phyloP scores from a whole-genome alignment of 2,113 vertebrate species.

The Lichenostomus cassidix region DNA sequence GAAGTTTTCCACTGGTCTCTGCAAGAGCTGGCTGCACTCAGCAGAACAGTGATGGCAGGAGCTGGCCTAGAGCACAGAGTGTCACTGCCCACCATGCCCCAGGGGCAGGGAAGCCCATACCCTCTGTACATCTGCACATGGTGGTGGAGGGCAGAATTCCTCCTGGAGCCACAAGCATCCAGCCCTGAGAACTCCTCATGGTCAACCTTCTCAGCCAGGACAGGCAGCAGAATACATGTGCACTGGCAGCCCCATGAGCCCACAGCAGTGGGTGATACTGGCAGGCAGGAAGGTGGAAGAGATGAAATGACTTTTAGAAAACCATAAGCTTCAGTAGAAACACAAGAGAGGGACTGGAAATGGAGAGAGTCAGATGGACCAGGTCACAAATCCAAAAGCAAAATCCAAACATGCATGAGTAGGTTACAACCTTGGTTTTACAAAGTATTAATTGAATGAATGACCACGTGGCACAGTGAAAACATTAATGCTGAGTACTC shows the following conservation, averaged over 20 bases:
- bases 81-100: rapidly evolving
- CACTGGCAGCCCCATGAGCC: background rate
- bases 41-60: background rate
- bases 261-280: background rate
- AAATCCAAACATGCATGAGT: background rate
- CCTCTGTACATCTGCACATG: background rate
- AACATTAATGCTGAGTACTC: background rate
- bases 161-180: background rate
- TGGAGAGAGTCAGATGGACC: background rate
- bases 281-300: background rate
- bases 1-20: background rate
- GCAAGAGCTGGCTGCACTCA: background rate
- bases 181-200: background rate
- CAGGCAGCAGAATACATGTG: background rate
- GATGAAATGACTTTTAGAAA: background rate
- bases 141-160: background rate
- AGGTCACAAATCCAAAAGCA: background rate
- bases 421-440: background rate
- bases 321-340: background rate
- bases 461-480: background rate
- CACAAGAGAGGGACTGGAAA: background rate
- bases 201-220: background rate
- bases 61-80: conserved; percentile 1
- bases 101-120: background rate
- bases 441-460: background rate